These are phyloP conservation scores for Lasioglossum marginatum DNA, from an alignment of 2,888 invertebrate genomes.

Conservation along the genomic window DNA sequence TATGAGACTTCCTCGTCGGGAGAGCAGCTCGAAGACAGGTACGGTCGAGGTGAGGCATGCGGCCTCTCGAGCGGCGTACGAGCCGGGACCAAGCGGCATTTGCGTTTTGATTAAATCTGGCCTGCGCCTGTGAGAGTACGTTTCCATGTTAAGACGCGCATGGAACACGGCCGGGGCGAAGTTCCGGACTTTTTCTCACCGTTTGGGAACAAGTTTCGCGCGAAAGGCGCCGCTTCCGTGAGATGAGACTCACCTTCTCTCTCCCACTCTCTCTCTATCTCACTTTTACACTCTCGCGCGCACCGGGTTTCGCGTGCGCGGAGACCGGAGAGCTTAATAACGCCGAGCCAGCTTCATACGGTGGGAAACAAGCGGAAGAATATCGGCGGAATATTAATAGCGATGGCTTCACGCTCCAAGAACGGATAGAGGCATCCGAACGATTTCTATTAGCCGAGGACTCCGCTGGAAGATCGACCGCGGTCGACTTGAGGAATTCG, in stretches of 20 bases:
- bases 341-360: neutral
- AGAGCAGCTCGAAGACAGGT: constrained; percentile 56
- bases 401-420: constrained; percentile 3
- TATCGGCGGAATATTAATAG: constrained; percentile 13
- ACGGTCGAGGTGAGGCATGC: constrained; percentile 61
- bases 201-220: constrained; percentile 37
- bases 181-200: constrained; percentile 42
- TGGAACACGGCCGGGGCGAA: constrained; percentile 23
- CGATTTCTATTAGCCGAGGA: constrained; percentile 1
- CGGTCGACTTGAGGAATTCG: neutral
- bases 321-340: constrained; percentile 14
- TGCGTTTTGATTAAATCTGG: constrained; percentile 60
- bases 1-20: constrained; percentile 62
- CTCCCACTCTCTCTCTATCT: neutral
- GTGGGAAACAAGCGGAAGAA: constrained; percentile 15
- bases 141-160: constrained; percentile 46
- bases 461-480: neutral
- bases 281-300: neutral
- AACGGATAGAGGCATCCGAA: constrained; percentile 9
- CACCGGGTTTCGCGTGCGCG: constrained; percentile 12
- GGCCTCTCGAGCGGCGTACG: constrained; percentile 44
- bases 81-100: constrained; percentile 47
- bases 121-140: constrained; percentile 53
- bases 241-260: constrained; percentile 13
- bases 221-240: constrained; percentile 29